A percentile compares a stretch with the other conserved stretches of the same genome.
Conservation (phyloP, 2,888 invertebrate species). For the Lymantria monacha region DNA sequence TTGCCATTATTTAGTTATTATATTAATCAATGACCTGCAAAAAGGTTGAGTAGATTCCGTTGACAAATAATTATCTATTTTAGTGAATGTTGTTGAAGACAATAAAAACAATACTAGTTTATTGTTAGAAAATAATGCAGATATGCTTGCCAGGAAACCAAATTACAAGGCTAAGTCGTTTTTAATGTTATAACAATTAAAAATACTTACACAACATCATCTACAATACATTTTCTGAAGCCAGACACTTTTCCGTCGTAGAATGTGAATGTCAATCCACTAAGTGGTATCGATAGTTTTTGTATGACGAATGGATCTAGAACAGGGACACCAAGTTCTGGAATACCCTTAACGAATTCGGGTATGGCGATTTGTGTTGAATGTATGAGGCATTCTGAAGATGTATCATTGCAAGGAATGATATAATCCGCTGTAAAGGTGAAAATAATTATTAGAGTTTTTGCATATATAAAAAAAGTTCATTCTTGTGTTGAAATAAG, state of each 20-base stretch:
- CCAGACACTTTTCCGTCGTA: slow-evolving; percentile 65
- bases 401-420: slow-evolving; percentile 61
- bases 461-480: not conserved
- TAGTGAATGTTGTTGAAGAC: too few relatives aligned
- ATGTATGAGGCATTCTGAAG: slow-evolving; percentile 54
- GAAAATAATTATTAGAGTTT: not conserved
- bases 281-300: slow-evolving; percentile 57
- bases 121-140: too few relatives aligned
- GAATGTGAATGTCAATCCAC: slow-evolving; percentile 64
- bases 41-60: too few relatives aligned
- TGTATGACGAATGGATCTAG: slow-evolving; percentile 70
- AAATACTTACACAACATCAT: slow-evolving; percentile 64
- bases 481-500: too few relatives aligned
- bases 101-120: too few relatives aligned
- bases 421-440: slow-evolving; percentile 62
- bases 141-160: too few relatives aligned
- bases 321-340: slow-evolving; percentile 49
- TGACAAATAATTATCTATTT: too few relatives aligned
- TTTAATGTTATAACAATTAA: not conserved
- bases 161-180: too few relatives aligned
- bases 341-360: slow-evolving; percentile 64
- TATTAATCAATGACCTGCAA: too few relatives aligned
- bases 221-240: slow-evolving; percentile 65
- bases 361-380: slow-evolving; percentile 66
- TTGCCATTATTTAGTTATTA: too few relatives aligned